Base-by-base conservation (phyloP, 2,888 invertebrate species). In the Epistrophe eligans region DNA sequence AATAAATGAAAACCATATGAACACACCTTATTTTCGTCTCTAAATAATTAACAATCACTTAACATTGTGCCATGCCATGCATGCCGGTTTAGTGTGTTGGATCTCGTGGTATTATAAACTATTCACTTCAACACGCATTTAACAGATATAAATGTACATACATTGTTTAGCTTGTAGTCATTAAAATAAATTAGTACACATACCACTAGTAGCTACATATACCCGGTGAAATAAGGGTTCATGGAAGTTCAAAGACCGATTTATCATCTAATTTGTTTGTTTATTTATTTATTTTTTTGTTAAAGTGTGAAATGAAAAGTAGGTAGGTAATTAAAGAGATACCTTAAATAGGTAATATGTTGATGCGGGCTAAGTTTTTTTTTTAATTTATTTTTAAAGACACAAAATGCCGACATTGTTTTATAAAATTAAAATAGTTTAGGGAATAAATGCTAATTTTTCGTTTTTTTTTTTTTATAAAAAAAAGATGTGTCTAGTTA, bases 171-270 rank as follows among this genome's bases (percentile, higher is more conserved):
- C 64, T 72, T 57, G 66, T 76, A 70, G 79, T 43, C 73, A 70
- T 79, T 76, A 52, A 71, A 72, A 80, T 71, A 77, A 80, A 76
- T 80, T 77, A 84, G 74, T 76, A 66, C 66, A 66, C 71, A 55
- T 17, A 17, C 64, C 4, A n/a, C 28, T 55, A 15, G 2, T 24
- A 24, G 24, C 24, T 24, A 24, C 24, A 24, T 24, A 24, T 52
- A 55, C 55, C 55, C 15, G 52, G 40, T 40, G 9, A 28, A 70
- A 60, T 40, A 45, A 60, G 24, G 35, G 79, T 79, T 72, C 72
- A 74, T 48, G 77, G 64, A 50, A 83, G 83, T 77, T 83, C 83
- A 77, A 66, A 83, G 77, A 73, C 83, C 83, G 77, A 82, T 82
- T 82, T 77, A 77, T 55, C 48, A 40, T 55, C 43, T 24, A 67